A percentile compares a stretch with the other conserved stretches of the same genome.
Conservation (phyloP, 2,113 vertebrate genomes). For the Grallaria varia region DNA sequence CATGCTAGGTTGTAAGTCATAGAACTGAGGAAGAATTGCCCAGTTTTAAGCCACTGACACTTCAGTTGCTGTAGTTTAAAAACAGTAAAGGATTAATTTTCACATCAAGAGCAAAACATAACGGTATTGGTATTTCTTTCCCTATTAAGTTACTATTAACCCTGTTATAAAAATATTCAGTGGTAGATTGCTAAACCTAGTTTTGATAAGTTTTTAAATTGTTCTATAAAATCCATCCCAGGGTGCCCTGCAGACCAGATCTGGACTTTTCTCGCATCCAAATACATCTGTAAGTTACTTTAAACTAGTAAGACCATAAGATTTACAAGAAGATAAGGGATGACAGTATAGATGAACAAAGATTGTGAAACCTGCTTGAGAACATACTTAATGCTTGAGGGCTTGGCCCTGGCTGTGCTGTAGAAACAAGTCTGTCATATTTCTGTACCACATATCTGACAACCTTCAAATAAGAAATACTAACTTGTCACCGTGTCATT, state of each 20-base stretch:
- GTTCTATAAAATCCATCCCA: not conserved
- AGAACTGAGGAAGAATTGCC: slow-evolving; percentile 95
- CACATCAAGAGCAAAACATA: not conserved
- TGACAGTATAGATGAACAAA: not conserved
- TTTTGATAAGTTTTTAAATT: not conserved
- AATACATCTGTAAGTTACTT: not conserved
- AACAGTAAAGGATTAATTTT: slow-evolving; percentile 15
- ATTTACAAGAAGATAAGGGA: not conserved
- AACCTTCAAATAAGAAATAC: not conserved
- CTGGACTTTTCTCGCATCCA: not conserved
- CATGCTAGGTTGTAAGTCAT: slow-evolving; percentile 97
- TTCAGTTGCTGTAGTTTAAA: slow-evolving; percentile 84
- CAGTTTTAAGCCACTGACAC: slow-evolving; percentile 98
- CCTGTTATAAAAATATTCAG: not conserved
- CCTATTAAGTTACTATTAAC: not conserved
- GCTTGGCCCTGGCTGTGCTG: not conserved
- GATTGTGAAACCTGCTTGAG: not conserved
- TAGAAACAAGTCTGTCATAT: not conserved
- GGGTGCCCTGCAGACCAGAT: not conserved
- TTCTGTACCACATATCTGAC: not conserved
- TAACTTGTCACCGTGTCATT: not conserved
- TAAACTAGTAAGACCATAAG: not conserved
- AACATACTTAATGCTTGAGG: not conserved
- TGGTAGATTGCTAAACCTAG: not conserved
- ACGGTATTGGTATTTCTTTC: not conserved